Percentiles rank a stretch among this genome's conserved stretches.
Conservation (phyloP, 2,888 invertebrate species). For the Chrysodeixis includens region DNA sequence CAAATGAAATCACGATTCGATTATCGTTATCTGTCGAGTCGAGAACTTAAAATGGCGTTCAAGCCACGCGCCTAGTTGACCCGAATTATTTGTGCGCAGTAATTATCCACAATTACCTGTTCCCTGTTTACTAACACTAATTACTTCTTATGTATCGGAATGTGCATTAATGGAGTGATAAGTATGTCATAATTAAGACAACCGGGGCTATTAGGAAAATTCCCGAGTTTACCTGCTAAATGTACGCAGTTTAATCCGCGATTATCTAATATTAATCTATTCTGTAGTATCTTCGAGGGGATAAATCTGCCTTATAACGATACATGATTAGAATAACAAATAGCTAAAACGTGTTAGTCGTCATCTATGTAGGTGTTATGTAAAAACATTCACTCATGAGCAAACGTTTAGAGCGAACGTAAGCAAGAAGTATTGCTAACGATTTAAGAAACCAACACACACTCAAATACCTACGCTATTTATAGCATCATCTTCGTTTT, state of each 20-base stretch:
- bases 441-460: neutral
- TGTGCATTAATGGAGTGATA: constrained; percentile 30
- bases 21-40: constrained; percentile 39
- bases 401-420: neutral
- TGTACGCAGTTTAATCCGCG: constrained; percentile 15
- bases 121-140: constrained; percentile 24
- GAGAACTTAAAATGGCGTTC: constrained; percentile 13
- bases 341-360: neutral
- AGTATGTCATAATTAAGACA: constrained; percentile 32
- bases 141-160: constrained; percentile 40
- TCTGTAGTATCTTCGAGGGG: constrained; percentile 29
- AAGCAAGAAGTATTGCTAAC: neutral
- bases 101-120: constrained; percentile 48
- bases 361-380: neutral
- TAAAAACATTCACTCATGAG: neutral
- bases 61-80: constrained; percentile 29
- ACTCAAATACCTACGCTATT: neutral
- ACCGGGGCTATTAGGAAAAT: constrained; percentile 35
- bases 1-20: constrained; percentile 39
- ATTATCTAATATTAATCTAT: constrained; percentile 31
- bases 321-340: neutral
- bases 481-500: neutral
- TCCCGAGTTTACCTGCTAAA: constrained; percentile 15
- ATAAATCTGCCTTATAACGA: neutral
- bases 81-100: constrained; percentile 34